Conservation (phyloP, 2,888 invertebrate species). For the Amphipyra berbera region DNA sequence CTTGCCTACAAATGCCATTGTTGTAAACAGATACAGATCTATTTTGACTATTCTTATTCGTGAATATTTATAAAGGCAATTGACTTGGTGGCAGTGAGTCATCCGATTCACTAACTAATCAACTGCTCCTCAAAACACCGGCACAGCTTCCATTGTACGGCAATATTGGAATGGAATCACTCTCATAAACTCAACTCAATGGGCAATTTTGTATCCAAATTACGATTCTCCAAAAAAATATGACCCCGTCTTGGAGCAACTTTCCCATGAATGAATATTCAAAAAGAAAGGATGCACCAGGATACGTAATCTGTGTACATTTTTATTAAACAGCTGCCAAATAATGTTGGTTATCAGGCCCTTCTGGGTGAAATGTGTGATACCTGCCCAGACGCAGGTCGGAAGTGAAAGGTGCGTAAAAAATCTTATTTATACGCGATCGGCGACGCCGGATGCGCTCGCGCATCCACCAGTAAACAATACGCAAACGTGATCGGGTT, state of each 20-base stretch:
- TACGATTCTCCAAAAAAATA: conserved; percentile 18
- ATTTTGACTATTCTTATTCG: neutral
- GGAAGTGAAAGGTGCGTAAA: conserved; percentile 87
- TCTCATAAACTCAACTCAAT: conserved; percentile 13
- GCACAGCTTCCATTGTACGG: conserved; percentile 32
- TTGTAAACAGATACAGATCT: conserved; percentile 14
- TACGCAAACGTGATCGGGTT: conserved; percentile 69
- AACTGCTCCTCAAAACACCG: conserved; percentile 26
- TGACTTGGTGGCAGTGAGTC: conserved; percentile 26
- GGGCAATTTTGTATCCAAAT: conserved; percentile 22
- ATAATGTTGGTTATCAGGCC: conserved; percentile 71
- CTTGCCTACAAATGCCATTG: neutral
- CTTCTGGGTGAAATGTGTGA: conserved; percentile 69
- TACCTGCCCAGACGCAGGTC: conserved; percentile 77
- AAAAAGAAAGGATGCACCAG: conserved; percentile 69
- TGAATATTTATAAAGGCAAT: conserved; percentile 17
- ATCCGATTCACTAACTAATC: conserved; percentile 25
- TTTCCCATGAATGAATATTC: conserved; percentile 76
- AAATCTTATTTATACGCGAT: conserved; percentile 77
- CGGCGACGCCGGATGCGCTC: conserved; percentile 70
- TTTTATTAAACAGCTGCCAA: conserved; percentile 72
- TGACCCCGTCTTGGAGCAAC: conserved; percentile 44
- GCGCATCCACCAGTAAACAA: conserved; percentile 68
- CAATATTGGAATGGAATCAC: conserved; percentile 29
- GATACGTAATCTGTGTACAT: conserved; percentile 71